Conservation (phyloP, 1,140 invertebrate genomes). For the Dolichoris vasculosae region DNA sequence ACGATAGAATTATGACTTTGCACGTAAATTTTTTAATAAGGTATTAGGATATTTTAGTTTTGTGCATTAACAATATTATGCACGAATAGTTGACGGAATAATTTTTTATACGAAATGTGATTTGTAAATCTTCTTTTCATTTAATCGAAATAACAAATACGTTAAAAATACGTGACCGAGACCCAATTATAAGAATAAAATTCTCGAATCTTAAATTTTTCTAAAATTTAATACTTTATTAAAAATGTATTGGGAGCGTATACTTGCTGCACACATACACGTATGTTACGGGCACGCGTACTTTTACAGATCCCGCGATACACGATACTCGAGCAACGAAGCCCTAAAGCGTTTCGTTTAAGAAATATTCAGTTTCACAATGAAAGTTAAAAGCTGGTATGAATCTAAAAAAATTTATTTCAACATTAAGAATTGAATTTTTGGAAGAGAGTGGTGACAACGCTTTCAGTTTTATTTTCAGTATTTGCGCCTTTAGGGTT, state of each 20-base stretch:
- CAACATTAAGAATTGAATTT: background rate
- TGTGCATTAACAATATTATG: background rate
- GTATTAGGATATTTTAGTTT: background rate
- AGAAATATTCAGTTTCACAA: background rate
- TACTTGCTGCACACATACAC: background rate
- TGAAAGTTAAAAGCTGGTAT: background rate
- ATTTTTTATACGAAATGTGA: background rate
- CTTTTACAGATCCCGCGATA: background rate
- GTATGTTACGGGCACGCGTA: background rate
- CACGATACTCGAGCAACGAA: background rate
- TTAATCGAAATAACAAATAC: background rate
- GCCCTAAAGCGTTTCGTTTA: background rate
- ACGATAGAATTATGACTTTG: background rate
- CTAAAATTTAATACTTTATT: background rate
- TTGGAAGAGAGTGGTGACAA: constrained; percentile 17
- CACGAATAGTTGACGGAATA: background rate
- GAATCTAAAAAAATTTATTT: background rate
- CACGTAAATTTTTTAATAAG: background rate
- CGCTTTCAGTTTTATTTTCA: background rate
- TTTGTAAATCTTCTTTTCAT: background rate
- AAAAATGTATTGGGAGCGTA: background rate
- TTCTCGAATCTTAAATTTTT: background rate
- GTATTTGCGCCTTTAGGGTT: constrained; percentile 4
- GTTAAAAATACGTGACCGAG: background rate
- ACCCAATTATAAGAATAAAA: background rate